Conservation (phyloP, 2,888 invertebrate genomes). For the Andrena minutula region DNA sequence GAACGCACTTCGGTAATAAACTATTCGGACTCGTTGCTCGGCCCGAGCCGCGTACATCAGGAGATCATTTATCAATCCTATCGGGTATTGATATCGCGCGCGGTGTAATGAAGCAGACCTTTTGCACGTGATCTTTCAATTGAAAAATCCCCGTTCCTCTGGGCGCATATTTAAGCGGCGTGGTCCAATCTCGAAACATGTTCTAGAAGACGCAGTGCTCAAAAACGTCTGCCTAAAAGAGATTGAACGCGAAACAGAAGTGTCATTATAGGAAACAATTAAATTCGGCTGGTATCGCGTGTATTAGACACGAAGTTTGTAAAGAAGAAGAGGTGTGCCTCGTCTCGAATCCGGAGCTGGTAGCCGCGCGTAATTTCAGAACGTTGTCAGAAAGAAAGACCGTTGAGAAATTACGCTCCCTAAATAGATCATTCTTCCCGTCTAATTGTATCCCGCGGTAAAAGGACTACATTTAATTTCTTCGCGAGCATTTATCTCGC, state of each 20-base stretch:
- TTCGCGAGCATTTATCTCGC: neutral
- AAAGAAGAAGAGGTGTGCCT: neutral
- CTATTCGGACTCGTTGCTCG: neutral
- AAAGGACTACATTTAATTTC: slow-evolving; percentile 10
- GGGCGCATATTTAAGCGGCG: neutral
- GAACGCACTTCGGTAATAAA: slow-evolving; percentile 1
- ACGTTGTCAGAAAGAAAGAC: neutral
- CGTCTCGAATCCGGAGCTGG: too few relatives aligned
- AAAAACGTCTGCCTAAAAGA: neutral
- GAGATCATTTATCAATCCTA: slow-evolving; percentile 28
- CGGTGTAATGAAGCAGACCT: slow-evolving; percentile 6
- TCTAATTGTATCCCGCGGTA: neutral
- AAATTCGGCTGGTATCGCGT: neutral
- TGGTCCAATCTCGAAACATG: neutral
- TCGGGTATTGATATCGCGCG: neutral
- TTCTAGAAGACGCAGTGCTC: neutral
- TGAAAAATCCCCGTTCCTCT: neutral
- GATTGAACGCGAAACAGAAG: slow-evolving; percentile 9
- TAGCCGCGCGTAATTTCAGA: neutral
- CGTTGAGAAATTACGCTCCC: neutral
- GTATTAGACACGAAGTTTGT: neutral
- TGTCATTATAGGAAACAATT: neutral
- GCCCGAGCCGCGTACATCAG: neutral
- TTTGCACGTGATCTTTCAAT: neutral
- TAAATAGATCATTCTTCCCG: neutral